Conservation (phyloP, 2,797 vertebrate species). For the Sebastes ruberrimus region DNA sequence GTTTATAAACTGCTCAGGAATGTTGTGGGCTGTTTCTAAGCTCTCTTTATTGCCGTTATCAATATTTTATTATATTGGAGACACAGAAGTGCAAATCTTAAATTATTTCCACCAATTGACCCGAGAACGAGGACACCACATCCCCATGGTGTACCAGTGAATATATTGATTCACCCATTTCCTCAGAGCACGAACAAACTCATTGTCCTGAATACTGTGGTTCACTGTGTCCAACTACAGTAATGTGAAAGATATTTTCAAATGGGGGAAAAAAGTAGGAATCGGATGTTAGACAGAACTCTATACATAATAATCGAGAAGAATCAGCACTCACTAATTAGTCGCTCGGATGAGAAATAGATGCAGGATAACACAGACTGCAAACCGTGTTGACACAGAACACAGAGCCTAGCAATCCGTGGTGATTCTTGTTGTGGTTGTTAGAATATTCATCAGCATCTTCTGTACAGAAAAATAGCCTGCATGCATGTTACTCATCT, state of each 20-base stretch:
- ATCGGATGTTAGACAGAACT: conserved; percentile 35
- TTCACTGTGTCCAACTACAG: conserved; percentile 17
- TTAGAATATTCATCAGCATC: conserved; percentile 75
- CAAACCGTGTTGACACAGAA: conserved; percentile 70
- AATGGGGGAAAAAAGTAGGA: conserved; percentile 1
- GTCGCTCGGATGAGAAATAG: conserved; percentile 59
- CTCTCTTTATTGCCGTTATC: conserved; percentile 4
- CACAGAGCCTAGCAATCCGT: conserved; percentile 54
- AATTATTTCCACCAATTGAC: conserved; percentile 34
- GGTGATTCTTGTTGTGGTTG: conserved; percentile 65
- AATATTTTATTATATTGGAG: conserved; percentile 19
- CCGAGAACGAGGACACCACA: conserved; percentile 25
- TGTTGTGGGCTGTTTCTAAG: neutral
- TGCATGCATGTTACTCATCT: conserved; percentile 63
- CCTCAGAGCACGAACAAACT: conserved; percentile 25
- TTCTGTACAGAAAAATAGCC: conserved; percentile 69
- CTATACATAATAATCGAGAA: conserved; percentile 51
- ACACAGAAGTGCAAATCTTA: conserved; percentile 5
- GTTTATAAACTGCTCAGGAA: neutral
- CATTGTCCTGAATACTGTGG: conserved; percentile 24
- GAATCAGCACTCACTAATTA: conserved; percentile 66
- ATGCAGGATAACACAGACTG: conserved; percentile 65
- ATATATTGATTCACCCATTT: conserved; percentile 44
- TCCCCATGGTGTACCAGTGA: neutral
- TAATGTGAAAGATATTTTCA: conserved; percentile 19